Percentiles rank a stretch among this genome's conserved stretches.
Conservation (phyloP, 2,113 vertebrate species). For the Microcebus murinus region DNA sequence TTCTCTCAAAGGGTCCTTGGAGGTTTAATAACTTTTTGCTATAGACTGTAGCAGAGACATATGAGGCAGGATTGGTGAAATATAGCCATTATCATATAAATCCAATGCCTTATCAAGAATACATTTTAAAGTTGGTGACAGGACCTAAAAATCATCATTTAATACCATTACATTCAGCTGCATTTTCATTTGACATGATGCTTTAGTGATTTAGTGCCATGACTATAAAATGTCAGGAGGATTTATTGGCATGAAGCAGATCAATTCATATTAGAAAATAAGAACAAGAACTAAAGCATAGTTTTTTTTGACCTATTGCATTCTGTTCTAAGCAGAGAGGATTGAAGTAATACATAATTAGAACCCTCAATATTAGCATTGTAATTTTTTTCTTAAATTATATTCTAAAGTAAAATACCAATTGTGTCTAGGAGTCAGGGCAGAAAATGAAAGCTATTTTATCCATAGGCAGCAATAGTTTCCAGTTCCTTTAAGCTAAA, state of each 20-base stretch:
- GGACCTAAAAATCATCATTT: constrained; percentile 65
- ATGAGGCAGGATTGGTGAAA: constrained; percentile 64
- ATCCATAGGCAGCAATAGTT: not conserved
- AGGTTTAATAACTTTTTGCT: constrained; percentile 68
- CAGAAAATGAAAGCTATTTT: constrained; percentile 69
- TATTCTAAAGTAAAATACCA: constrained; percentile 56
- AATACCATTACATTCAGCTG: constrained; percentile 58
- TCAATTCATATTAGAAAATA: constrained; percentile 63
- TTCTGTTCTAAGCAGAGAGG: constrained; percentile 12
- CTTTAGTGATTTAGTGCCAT: constrained; percentile 64
- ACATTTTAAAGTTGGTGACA: constrained; percentile 58
- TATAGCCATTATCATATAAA: constrained; percentile 69
- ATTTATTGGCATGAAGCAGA: constrained; percentile 66
- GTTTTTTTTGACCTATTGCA: constrained; percentile 33
- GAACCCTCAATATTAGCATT: not conserved
- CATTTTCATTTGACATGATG: constrained; percentile 63
- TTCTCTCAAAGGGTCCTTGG: constrained; percentile 61
- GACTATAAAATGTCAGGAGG: constrained; percentile 63
- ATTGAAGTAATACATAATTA: constrained; percentile 31
- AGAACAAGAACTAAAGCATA: constrained; percentile 34
- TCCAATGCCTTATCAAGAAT: constrained; percentile 28
- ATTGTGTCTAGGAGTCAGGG: constrained; percentile 41
- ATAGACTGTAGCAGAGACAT: constrained; percentile 2
- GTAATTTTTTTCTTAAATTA: constrained; percentile 53
- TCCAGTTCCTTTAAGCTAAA: constrained; percentile 31